Base-by-base conservation (phyloP, 2,888 invertebrate species). In the Morpho helenor region DNA sequence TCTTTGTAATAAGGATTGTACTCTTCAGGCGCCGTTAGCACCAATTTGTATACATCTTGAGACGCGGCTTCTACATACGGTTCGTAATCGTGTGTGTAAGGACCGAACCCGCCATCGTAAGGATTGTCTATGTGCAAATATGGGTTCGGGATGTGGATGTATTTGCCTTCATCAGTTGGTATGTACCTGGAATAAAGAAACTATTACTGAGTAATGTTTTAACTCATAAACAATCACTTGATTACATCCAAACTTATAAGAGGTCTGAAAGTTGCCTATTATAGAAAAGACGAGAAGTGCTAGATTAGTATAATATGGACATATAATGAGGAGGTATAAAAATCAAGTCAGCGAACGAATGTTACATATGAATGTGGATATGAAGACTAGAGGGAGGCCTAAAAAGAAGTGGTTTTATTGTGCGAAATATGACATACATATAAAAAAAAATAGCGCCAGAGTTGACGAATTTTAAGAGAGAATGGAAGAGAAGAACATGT, bases 101-200 rank as follows among this genome's bases (percentile, higher is more conserved):
- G 87, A 7, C 87, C 87, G 55, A 66, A 88, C 42, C 87, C 89
- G 10, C 89, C 88, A 49, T 77, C 87, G 66, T 90, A 91, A 16
- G 91, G 90, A 62, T 88, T 88, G 69, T 89, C 83, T 42, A 87
- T 68, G 66, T 93, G 93, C 60, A 87, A 82, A 75, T 92, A 92
- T 0, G 91, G 91, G 64, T 89, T 87, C 4, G 91, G 91, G 57
- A 88, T 71, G 67, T 93, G 93, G 41, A 89, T 72, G 70, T 92
- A 92, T 75, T 84, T 90, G 3, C 92, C 92, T 63, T 89, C 91
- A 57, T 91, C 72, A 41, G 76, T 73, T 4, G 91, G 91, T 51
- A 71, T 70, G 73, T 93, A 93, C 64, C 87, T 89, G 71, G 56
- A 65, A 71, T 42, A 66, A 62, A 65, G 66, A 49, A 42, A 10